Evolutionary conservation across 2,888 invertebrate genomes (phyloP), one percentile per base, ranked within the genome.

Genomic region (Tortrix viridana): DNA sequence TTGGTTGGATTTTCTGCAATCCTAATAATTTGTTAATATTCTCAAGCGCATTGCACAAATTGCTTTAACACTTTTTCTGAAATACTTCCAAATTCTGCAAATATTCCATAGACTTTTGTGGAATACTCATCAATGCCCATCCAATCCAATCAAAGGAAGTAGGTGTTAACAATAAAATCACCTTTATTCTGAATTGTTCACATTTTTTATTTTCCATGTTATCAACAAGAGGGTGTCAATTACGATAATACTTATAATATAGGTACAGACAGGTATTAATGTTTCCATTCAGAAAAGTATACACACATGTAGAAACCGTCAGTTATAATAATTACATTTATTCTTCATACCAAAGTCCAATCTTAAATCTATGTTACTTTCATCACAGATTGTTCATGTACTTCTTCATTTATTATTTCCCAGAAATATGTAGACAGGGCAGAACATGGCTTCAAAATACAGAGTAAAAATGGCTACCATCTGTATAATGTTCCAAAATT

Each of bases 351-450:
- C 74, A 75, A 74, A 77, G 78, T 79, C 81, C 82, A 79, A 81
- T 71, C 76, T 80, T 77, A 73, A 12, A 76, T 80, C 78, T 79
- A 81, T 79, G 84, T 87, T 84, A 85, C 86, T 81, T 84, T 85
- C 84, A 91, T 91, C 91, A 91, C 91, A 91, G 91, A 86, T 88
- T 81, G 75, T 81, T 84, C 82, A 86, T 91, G 91, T 91, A 91
- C 90, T 90, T 88, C 77, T 82, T 84, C 71, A 77, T 86, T 86
- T 80, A 61, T 74, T 74, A 74, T 78, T 77, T 81, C 71, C 76
- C 38, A 81, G 71, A 71, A 75, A 74, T 75, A 77, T 72, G 74
- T 74, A 78, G 71, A 73, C 74, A 81, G 85, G 83, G 85, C 80
- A 82, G 84, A 84, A 81, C 75, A 70, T 74, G 74, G 76, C 76